Conservation (phyloP, 2,888 invertebrate species). For the Masnerella sp. region DNA sequence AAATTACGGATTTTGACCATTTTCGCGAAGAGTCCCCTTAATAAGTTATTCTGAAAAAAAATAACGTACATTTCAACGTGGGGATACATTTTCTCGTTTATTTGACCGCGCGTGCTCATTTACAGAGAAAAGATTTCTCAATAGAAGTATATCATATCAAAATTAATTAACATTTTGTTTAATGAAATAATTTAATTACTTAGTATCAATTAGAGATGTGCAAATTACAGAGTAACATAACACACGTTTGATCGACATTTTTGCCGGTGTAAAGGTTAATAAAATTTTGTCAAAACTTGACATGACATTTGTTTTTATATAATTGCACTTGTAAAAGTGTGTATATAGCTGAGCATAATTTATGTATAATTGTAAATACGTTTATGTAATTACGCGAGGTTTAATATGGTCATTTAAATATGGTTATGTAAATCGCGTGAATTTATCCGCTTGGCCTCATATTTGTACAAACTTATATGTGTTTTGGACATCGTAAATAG, state of each 20-base stretch:
- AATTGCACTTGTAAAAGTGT: conserved; percentile 5
- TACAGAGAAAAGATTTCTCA: too few species aligned
- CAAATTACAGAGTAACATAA: too few species aligned
- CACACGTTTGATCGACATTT: background rate
- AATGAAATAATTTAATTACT: too few species aligned
- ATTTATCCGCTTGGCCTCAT: conserved; percentile 4
- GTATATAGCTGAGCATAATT: conserved; percentile 9
- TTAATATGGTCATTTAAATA: conserved; percentile 12
- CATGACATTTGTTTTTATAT: conserved; percentile 22
- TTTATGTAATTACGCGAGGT: conserved; percentile 21
- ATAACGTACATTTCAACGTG: too few species aligned
- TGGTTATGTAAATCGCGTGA: conserved; percentile 21
- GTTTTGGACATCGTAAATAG: conserved; percentile 15
- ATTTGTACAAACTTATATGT: background rate
- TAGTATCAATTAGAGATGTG: too few species aligned
- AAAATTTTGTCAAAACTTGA: conserved; percentile 9
- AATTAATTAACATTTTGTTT: too few species aligned
- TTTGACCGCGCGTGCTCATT: too few species aligned
- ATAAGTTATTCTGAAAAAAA: too few species aligned
- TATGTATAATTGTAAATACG: conserved; percentile 18
- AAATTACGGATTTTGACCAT: too few species aligned
- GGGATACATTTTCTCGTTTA: too few species aligned
- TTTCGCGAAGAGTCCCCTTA: too few species aligned
- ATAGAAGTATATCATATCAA: too few species aligned
- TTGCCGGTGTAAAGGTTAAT: conserved; percentile 9